Evolutionary conservation across 2,888 invertebrate genomes (phyloP).

Genomic region (Cephus pygmeus): DNA sequence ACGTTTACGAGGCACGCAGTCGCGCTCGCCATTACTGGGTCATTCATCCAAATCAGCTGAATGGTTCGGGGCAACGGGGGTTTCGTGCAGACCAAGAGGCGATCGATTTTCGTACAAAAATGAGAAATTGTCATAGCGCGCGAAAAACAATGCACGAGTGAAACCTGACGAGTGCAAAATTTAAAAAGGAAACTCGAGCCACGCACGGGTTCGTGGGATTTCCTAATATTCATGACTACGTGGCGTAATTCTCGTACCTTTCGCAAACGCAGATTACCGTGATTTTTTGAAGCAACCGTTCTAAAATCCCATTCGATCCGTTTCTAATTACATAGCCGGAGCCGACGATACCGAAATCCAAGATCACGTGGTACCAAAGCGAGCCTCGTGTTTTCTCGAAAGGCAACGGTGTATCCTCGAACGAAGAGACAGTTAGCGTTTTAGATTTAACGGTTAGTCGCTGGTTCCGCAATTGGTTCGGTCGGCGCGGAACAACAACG

Average conservation of each 20-base stretch:
- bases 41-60: neutral
- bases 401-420: neutral
- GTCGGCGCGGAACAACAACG: slow-evolving; percentile 8
- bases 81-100: neutral
- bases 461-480: slow-evolving; percentile 43
- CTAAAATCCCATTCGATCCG: neutral
- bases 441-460: slow-evolving; percentile 45
- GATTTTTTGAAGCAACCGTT: neutral
- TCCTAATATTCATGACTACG: neutral
- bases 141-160: neutral
- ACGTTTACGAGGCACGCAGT: neutral
- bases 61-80: neutral
- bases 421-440: slow-evolving; percentile 18
- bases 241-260: neutral
- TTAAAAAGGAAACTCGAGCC: neutral
- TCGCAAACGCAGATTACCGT: neutral
- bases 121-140: neutral
- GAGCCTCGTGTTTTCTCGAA: neutral
- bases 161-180: neutral
- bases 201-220: neutral
- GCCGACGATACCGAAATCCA: neutral
- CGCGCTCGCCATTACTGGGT: neutral
- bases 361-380: neutral
- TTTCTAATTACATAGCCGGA: neutral
- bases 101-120: neutral